Evolutionary conservation across 2,888 invertebrate genomes (phyloP).

Genomic region (Hirtodrosophila histrioides): DNA sequence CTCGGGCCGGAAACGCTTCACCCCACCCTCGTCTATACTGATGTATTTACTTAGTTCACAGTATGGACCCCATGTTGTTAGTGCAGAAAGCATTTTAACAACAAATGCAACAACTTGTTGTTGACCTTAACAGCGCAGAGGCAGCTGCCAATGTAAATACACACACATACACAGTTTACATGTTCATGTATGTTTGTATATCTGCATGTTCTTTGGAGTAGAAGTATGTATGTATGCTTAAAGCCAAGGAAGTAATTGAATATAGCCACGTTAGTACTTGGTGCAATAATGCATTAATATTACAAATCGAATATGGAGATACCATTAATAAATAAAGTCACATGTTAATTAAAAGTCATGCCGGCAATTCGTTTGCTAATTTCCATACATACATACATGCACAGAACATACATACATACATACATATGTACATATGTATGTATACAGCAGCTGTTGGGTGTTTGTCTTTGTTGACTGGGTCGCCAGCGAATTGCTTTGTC

Average conservation of each 20-base stretch:
- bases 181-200: not conserved
- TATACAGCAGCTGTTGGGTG: conserved; percentile 44
- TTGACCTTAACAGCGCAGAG: conserved; percentile 65
- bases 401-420: conserved; percentile 23
- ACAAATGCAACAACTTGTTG: conserved; percentile 51
- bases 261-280: conserved; percentile 20
- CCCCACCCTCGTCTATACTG: no score
- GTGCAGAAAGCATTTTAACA: conserved; percentile 44
- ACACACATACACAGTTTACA: not conserved
- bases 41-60: not conserved
- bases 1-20: no score
- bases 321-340: conserved; percentile 59
- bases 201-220: conserved; percentile 11
- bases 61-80: conserved; percentile 8
- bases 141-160: conserved; percentile 43
- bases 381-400: conserved; percentile 36
- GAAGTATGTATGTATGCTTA: not conserved
- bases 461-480: conserved; percentile 51
- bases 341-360: conserved; percentile 69
- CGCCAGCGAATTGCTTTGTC: conserved; percentile 57
- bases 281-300: conserved; percentile 42
- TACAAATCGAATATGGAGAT: conserved; percentile 29
- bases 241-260: conserved; percentile 60
- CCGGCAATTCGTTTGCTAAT: conserved; percentile 61
- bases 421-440: conserved; percentile 11